A percentile compares a stretch with the other conserved stretches of the same genome.
Conservation (phyloP, 35 echinoderm and acorn worm species). For the Heliocidaris tuberculata region DNA sequence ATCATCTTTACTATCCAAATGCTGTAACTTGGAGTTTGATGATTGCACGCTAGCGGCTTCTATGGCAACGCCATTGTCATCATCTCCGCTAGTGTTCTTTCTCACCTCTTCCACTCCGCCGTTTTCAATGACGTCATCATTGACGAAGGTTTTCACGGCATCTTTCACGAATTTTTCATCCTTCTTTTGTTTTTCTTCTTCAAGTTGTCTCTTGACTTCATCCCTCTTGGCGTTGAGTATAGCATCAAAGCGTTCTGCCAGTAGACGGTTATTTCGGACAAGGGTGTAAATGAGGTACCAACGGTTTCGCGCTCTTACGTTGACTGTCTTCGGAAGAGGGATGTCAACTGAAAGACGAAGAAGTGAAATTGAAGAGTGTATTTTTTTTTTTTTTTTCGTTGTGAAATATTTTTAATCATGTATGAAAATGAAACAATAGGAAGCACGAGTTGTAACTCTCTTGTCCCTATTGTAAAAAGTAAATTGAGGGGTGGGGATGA, state of each 20-base stretch:
- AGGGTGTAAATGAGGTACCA: conserved; percentile 65
- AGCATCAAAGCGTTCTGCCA: conserved; percentile 23
- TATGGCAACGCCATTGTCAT: neutral
- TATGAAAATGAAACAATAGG: neutral
- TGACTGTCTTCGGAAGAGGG: neutral
- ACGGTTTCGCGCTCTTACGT: conserved; percentile 51
- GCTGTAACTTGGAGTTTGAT: neutral
- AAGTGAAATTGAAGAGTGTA: neutral
- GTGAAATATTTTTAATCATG: neutral
- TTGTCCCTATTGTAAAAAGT: neutral
- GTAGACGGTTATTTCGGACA: conserved; percentile 48
- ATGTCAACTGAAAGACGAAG: conserved; percentile 6
- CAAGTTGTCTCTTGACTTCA: neutral
- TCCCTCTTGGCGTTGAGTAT: conserved; percentile 12
- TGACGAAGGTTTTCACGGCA: neutral
- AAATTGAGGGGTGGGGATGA: neutral
- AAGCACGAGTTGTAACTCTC: neutral
- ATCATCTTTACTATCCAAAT: neutral
- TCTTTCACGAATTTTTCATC: neutral
- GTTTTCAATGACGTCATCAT: neutral
- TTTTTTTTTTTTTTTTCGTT: neutral
- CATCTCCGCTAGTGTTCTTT: neutral
- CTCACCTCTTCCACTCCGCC: neutral
- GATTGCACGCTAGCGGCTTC: neutral
- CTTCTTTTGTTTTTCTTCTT: neutral